phyloP scores from a whole-genome alignment of 2,113 vertebrate genomes.

The human (Homo sapiens) region GRCh38 chr13:60108001-60108500 shows the following conservation, averaged over 20 bases:
- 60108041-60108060: neutral
- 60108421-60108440: too few species aligned
- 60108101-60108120: neutral
- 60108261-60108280: neutral
- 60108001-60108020: neutral
- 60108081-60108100: neutral
- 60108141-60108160: neutral
- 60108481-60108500: too few species aligned
- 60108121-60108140: neutral
- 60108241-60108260: neutral
- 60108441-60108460: too few species aligned
- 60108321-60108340: neutral
- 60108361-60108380: too few species aligned
- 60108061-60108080: neutral
- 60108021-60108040: conserved; percentile 21
- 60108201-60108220: neutral
- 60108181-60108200: neutral
- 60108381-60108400: too few species aligned
- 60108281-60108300: neutral
- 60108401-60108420: too few species aligned
- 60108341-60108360: too few species aligned
- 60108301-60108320: neutral
- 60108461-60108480: too few species aligned
- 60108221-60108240: neutral
- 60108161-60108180: neutral